Evolutionary conservation across 2,888 invertebrate genomes (phyloP).

Genomic region (Dyspetes luteomarginatus): DNA sequence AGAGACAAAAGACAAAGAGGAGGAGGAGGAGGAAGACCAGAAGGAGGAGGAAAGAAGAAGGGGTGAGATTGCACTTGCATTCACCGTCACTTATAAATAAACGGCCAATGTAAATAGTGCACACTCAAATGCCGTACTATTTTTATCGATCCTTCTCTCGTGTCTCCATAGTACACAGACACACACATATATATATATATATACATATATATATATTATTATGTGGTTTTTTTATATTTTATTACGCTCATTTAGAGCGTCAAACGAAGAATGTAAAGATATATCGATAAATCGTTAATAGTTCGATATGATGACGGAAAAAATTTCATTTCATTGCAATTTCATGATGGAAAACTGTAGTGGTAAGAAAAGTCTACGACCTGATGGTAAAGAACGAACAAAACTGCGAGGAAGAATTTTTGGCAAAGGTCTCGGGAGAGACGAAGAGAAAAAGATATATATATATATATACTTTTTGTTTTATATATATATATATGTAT

Average conservation of each 20-base stretch:
- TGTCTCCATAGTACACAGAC: not conserved
- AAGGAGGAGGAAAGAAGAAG: slow-evolving; percentile 40
- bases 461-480: not conserved
- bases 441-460: not conserved
- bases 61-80: slow-evolving; percentile 74
- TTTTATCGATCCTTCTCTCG: slow-evolving; percentile 76
- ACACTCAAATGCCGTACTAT: slow-evolving; percentile 81
- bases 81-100: slow-evolving; percentile 81
- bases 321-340: no score
- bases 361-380: slow-evolving; percentile 1
- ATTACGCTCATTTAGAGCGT: slow-evolving; percentile 6
- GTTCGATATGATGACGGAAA: no score
- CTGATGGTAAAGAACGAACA: not conserved
- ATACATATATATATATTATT: not conserved
- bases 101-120: slow-evolving; percentile 81
- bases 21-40: slow-evolving; percentile 1
- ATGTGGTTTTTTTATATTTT: no score
- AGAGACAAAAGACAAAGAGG: slow-evolving; percentile 6
- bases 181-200: slow-evolving; percentile 17
- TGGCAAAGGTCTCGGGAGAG: slow-evolving; percentile 37
- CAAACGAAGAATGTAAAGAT: not conserved
- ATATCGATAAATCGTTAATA: no score
- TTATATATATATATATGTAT: not conserved
- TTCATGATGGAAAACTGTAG: not conserved
- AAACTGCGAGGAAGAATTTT: slow-evolving; percentile 15